Evolutionary conservation across 2,113 vertebrate genomes (phyloP).

Genomic region (Tupaia chinensis): DNA sequence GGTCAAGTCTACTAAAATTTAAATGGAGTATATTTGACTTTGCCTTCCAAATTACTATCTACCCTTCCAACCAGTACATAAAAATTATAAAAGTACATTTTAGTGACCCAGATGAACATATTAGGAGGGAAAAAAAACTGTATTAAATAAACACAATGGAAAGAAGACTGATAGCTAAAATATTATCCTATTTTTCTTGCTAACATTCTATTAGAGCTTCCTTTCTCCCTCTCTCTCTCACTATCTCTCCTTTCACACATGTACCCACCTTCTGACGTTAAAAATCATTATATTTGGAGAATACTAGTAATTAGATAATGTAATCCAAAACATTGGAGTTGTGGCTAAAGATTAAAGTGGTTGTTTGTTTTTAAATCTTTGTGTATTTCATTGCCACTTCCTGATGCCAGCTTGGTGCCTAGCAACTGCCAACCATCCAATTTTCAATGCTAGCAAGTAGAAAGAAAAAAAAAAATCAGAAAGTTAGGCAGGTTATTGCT

Average conservation of each 20-base stretch:
- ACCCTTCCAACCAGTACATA: not conserved
- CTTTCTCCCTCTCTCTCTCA: too few relatives aligned
- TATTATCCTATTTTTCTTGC: slow-evolving; percentile 19
- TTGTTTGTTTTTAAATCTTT: slow-evolving; percentile 81
- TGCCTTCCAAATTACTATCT: not conserved
- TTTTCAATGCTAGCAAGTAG: slow-evolving; percentile 47
- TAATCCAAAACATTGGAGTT: slow-evolving; percentile 55
- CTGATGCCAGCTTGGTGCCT: slow-evolving; percentile 81
- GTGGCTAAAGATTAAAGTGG: slow-evolving; percentile 75
- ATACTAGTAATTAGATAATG: slow-evolving; percentile 62
- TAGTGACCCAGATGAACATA: not conserved
- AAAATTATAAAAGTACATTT: slow-evolving; percentile 37
- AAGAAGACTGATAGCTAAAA: not conserved
- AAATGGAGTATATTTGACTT: slow-evolving; percentile 12
- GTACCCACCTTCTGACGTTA: too few relatives aligned
- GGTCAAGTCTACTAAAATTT: not conserved
- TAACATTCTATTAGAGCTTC: not conserved
- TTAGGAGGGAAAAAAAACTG: not conserved
- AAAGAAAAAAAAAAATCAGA: slow-evolving; percentile 64
- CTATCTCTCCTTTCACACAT: too few relatives aligned
- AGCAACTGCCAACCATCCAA: slow-evolving; percentile 83
- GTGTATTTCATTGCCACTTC: slow-evolving; percentile 69
- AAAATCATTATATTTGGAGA: slow-evolving; percentile 50
- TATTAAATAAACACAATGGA: not conserved
- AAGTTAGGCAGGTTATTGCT: slow-evolving; percentile 65